Evolutionary conservation across 2,888 invertebrate genomes (phyloP), one percentile per base, ranked within the genome.

Genomic region (Polymixis lichenea): DNA sequence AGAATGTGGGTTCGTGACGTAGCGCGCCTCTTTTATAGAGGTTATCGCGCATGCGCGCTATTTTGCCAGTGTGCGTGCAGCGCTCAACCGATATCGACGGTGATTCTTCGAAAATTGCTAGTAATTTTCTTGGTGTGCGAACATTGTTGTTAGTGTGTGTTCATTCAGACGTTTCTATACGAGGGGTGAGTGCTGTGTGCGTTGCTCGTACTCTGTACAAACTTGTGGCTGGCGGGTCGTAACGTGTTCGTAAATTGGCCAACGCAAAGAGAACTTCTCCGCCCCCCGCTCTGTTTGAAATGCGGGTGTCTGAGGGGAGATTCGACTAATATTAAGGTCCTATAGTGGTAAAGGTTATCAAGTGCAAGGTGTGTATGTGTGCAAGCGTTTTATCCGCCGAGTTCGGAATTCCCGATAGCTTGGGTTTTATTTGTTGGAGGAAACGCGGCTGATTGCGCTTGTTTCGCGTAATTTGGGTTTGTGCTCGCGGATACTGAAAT

Each of bases 41-140:
- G 62, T 69, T 75, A 62, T 55, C 81, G 84, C 90, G 90, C 91
- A 91, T 91, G 92, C 91, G 92, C 89, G 87, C 83, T 70, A 25
- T 38, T 70, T 28, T 88, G 66, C 83, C 80, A 93, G 95, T 96
- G 95, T 94, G 95, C 77, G 93, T 91, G 87, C n/a, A 64, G 87
- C 90, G 90, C 88, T 88, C 87, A 88, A 84, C 75, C 82, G 90
- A 90, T 93, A 87, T 87, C 85, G 89, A 87, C 85, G 91, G 91
- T 87, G 90, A 91, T 96, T 96, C 95, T 92, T 89, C 92, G 95
- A 95, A 96, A 92, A 90, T 79, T 90, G 87, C 90, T 81, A 87
- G 83, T 87, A 86, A 86, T 87, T 90, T 85, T 75, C 28, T 70
- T 71, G 83, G 93, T 93, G 89, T 87, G 90, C 46, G 89, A 87